Evolutionary conservation across 2,797 vertebrate genomes (phyloP).

Genomic region (Galaxias olidus): DNA sequence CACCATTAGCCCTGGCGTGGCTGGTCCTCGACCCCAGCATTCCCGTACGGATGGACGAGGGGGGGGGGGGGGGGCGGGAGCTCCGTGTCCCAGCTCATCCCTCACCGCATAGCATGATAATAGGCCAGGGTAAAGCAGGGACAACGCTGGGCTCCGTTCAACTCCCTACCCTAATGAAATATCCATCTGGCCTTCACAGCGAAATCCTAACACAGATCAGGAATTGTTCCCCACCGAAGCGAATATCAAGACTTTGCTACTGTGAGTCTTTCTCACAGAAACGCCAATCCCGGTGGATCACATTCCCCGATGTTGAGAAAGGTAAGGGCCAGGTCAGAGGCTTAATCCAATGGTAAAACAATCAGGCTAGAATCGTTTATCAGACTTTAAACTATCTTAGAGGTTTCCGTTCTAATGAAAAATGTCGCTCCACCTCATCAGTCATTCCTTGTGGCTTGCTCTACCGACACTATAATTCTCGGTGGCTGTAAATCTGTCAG

Average conservation of each 20-base stretch:
- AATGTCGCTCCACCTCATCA: not conserved
- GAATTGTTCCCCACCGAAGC: not conserved
- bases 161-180: not conserved
- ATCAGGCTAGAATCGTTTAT: not conserved
- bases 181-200: slow-evolving; percentile 4
- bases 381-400: not conserved
- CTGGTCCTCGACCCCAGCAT: too few species aligned
- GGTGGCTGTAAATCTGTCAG: not conserved
- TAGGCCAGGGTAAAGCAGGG: not conserved
- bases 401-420: not conserved
- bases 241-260: not conserved
- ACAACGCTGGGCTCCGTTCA: not conserved
- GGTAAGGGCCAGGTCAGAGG: not conserved
- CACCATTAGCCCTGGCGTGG: too few species aligned
- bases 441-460: slow-evolving; percentile 2
- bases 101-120: not conserved
- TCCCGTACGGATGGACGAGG: too few species aligned
- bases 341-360: not conserved
- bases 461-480: not conserved
- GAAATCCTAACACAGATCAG: slow-evolving; percentile 7
- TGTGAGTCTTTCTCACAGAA: not conserved
- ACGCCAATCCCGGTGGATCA: not conserved
- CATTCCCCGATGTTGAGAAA: not conserved
- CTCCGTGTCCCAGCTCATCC: not conserved
- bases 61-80: too few species aligned